phyloP scores from a whole-genome alignment of 2,888 invertebrate genomes.

The Lysandra bellargus region DNA sequence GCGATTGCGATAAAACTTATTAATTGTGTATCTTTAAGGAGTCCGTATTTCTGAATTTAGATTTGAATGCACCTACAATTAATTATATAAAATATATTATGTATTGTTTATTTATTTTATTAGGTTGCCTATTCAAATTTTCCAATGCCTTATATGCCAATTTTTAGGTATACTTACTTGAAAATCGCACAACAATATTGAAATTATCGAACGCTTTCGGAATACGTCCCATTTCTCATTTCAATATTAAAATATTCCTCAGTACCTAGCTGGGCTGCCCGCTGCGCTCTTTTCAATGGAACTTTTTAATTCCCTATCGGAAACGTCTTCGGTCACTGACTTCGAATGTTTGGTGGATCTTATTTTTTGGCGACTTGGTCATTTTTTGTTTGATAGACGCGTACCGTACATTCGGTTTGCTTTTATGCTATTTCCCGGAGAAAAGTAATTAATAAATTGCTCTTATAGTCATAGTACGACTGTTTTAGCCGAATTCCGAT shows the following conservation, averaged over 20 bases:
- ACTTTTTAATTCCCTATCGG: constrained; percentile 47
- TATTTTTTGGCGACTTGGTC: neutral
- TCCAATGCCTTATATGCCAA: too few relatives aligned
- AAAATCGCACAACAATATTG: neutral
- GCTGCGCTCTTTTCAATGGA: constrained; percentile 47
- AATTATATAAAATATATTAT: too few relatives aligned
- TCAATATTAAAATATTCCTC: constrained; percentile 65
- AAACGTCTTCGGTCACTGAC: constrained; percentile 42
- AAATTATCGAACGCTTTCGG: constrained; percentile 43
- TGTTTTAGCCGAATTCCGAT: too few relatives aligned
- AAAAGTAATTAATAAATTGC: neutral
- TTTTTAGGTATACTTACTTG: neutral
- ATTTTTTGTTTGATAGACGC: neutral
- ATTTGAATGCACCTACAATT: neutral
- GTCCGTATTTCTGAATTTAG: neutral
- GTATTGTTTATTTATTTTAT: neutral
- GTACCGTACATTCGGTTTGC: neutral
- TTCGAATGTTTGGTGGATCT: constrained; percentile 23
- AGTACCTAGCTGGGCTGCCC: constrained; percentile 53
- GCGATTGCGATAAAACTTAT: constrained; percentile 30
- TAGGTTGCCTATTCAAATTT: too few relatives aligned
- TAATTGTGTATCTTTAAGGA: neutral
- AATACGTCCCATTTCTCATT: constrained; percentile 57
- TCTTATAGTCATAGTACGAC: too few relatives aligned
- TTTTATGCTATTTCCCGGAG: neutral